Base-by-base conservation (phyloP, 2,113 vertebrate genomes). In the Sebastes fasciatus region DNA sequence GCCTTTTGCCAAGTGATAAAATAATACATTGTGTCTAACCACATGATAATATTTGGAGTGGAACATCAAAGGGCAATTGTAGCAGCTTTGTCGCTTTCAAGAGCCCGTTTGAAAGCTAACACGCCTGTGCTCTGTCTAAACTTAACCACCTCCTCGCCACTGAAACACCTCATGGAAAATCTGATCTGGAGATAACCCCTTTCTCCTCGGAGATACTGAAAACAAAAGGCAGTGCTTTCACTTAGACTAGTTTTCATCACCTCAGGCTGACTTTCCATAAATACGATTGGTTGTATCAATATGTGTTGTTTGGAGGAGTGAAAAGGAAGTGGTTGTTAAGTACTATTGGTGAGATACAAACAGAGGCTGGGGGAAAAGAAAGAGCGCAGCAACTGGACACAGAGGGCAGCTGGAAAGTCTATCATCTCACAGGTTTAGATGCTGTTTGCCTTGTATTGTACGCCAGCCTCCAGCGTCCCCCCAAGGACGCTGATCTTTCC, bases 151-250 rank as follows among this genome's bases (percentile, higher is more conserved):
- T 87, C 10, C 86, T 88, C 64, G 10, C 74, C 87, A 90, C 88
- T 79, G 83, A 84, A 85, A 86, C 71, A 82, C 80, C 76, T 87
- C 76, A 81, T 91, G 94, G 94, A 94, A 96, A 95, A 91, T 90
- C 61, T 1, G 66, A 89, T 82, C 74, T 19, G 74, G 93, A 92
- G 91, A 88, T 57, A 90, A 91, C 80, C 83, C 86, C 0, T 66
- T 55, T 94, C 91, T 92, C 89, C 81, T 66, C 61, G 66, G 82
- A 91, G 74, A 82, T 43, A 72, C 55, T 51, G 82, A 60, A 89
- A 92, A 94, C 94, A 96, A 94, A 93, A 89, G 86, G 46, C 86
- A 87, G 77, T 66, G 84, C 77, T 68, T 45, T 72, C 80, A 92
- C 89, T 90, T 82, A 90, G 84, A 58, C 46, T 74, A 84, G 66